Evolutionary conservation across 1,140 invertebrate species (phyloP), one percentile per base, ranked within the genome.

Genomic region (Drosophila suzukii): DNA sequence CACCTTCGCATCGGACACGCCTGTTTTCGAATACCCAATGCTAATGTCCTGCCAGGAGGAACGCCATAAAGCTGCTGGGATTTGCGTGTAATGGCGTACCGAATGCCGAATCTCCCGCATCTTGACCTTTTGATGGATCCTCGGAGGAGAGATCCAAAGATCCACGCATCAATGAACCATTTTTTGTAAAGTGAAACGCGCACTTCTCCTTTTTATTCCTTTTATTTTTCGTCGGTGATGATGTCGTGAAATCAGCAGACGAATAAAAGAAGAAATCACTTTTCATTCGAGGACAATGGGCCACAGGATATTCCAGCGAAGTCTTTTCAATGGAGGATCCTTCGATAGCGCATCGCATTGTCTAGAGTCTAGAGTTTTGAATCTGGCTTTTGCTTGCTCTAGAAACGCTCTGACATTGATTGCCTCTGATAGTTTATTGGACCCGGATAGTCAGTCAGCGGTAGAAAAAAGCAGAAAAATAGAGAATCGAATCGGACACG

Each of bases 351-450:
- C 50, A 36, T 17, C 15, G 50, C 57, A 76, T 80, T 58, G 66
- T 49, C 58, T 49, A 15, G 17, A 46, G 12, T 49, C 24, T 30
- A 4, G 24, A n/a, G 15, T 39, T 68, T 50, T 58, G 32, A 43
- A 71, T 68, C 39, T 68, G 55, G 73, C 70, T 63, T 71, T 79
- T 41, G 55, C 46, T 75, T 67, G 79, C 75, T 83, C 79, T 81
- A 68, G 46, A 82, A 75, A 63, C 61, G 44, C 70, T 51, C 81
- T 81, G 82, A 86, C 82, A 86, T 86, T 86, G 82, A 86, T 86
- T 86, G 82, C 82, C 82, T 68, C 50, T 61, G 75, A 78, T 85
- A 60, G 75, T 85, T 85, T 85, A 82, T 86, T 75, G 83, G 56
- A 43, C 60, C 60, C 54, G 59, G 20, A n/a, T 20, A 20, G 20